Evolutionary conservation across 2,888 invertebrate genomes (phyloP).

Genomic region (Drosophila nigricruria): DNA sequence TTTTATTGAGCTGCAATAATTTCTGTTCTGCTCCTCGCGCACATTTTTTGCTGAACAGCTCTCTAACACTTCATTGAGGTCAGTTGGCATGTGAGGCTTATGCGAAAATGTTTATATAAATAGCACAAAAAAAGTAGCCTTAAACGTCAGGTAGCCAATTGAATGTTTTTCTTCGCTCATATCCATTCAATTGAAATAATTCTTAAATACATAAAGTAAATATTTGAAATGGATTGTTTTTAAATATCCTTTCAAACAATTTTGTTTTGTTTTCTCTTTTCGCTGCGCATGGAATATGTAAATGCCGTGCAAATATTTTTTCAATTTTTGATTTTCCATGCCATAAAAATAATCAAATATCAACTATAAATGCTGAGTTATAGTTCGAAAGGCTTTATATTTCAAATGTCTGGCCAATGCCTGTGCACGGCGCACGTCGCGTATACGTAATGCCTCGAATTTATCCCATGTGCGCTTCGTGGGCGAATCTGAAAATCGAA

Average conservation of each 20-base stretch:
- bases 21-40: constrained; percentile 37
- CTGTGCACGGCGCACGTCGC: constrained; percentile 31
- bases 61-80: constrained; percentile 64
- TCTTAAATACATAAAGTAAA: background rate
- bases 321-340: constrained; percentile 53
- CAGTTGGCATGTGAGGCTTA: constrained; percentile 44
- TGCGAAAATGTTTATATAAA: constrained; percentile 21
- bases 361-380: constrained; percentile 68
- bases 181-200: constrained; percentile 2
- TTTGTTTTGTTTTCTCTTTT: too few species aligned
- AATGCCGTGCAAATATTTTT: constrained; percentile 44
- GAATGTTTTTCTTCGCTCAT: background rate
- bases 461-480: constrained; percentile 15
- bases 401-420: constrained; percentile 54
- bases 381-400: constrained; percentile 67
- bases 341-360: constrained; percentile 68
- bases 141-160: background rate
- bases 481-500: constrained; percentile 42
- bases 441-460: constrained; percentile 56
- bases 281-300: constrained; percentile 33
- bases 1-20: constrained; percentile 70
- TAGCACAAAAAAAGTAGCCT: background rate
- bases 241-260: constrained; percentile 1
- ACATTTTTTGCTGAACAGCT: constrained; percentile 13
- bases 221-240: background rate